phyloP scores from a whole-genome alignment of 2,797 vertebrate genomes.

The Orientallactaga sibirica region DNA sequence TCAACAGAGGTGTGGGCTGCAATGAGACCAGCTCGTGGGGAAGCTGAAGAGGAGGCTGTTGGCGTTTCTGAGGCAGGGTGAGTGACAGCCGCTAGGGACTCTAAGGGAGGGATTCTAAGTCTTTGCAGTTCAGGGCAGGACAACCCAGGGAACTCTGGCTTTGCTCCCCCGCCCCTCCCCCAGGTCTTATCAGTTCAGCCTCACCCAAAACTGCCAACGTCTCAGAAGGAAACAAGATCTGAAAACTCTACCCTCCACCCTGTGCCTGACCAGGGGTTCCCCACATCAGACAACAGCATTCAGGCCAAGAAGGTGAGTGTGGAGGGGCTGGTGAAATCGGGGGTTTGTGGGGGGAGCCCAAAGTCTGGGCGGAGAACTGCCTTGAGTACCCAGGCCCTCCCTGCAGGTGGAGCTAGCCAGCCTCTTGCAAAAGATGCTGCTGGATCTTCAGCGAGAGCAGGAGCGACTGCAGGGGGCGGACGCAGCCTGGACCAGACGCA shows the following conservation, averaged over 20 bases:
- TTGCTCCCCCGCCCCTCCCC: background rate
- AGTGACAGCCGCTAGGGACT: conserved; percentile 72
- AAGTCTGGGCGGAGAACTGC: background rate
- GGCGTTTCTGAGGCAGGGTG: conserved; percentile 22
- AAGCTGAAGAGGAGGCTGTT: background rate
- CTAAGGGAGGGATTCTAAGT: background rate
- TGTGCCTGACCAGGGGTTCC: conserved; percentile 8
- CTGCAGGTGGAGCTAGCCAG: conserved; percentile 90
- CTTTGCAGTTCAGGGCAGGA: background rate
- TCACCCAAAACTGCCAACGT: conserved; percentile 40
- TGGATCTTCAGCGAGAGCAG: conserved; percentile 85
- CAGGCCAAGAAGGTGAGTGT: conserved; percentile 77
- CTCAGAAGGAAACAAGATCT: conserved; percentile 48
- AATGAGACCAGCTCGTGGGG: conserved; percentile 78
- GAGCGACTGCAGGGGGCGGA: conserved; percentile 86
- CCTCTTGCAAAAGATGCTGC: conserved; percentile 88
- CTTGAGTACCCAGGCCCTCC: background rate
- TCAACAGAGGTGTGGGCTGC: conserved; percentile 86
- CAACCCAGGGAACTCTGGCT: conserved; percentile 43
- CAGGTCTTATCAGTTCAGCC: conserved; percentile 23
- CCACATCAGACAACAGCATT: conserved; percentile 1
- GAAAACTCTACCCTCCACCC: conserved; percentile 7
- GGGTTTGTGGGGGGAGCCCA: background rate
- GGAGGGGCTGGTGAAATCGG: background rate
- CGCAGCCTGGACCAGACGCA: conserved; percentile 83